phyloP scores from a whole-genome alignment of 1,140 invertebrate genomes.

The Anoplolepis gracilipes region DNA sequence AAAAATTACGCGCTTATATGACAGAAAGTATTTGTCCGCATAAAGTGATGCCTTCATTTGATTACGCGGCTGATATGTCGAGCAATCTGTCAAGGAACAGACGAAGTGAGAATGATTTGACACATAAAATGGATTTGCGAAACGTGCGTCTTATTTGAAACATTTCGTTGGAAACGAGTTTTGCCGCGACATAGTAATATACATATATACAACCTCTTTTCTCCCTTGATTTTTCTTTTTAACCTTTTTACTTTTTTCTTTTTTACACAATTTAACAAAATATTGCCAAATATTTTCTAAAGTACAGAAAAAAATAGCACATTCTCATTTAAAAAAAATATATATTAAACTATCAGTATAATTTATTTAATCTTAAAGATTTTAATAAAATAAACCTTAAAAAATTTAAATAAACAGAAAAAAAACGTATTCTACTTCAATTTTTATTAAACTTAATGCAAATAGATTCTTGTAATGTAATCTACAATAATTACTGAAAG shows the following conservation, averaged over 20 bases:
- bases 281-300: not conserved
- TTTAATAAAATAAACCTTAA: not conserved
- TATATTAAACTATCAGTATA: not conserved
- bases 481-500: too few relatives aligned
- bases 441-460: not conserved
- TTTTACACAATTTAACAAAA: not conserved
- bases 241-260: not conserved
- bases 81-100: conserved; percentile 10
- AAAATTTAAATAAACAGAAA: not conserved
- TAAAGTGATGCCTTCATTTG: conserved; percentile 16
- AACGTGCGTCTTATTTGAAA: not conserved
- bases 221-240: not conserved
- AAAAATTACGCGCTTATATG: too few relatives aligned
- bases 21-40: not conserved
- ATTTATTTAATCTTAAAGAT: conserved; percentile 6
- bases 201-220: not conserved
- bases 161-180: conserved; percentile 2
- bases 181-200: not conserved
- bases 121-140: conserved; percentile 20
- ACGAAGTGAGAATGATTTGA: conserved; percentile 31
- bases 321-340: not conserved
- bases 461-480: not conserved
- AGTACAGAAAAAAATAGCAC: not conserved
- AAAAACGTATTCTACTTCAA: not conserved
- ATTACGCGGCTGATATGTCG: conserved; percentile 18